phyloP scores from a whole-genome alignment of 2,888 invertebrate genomes.

The Caenorhabditis sp. region DNA sequence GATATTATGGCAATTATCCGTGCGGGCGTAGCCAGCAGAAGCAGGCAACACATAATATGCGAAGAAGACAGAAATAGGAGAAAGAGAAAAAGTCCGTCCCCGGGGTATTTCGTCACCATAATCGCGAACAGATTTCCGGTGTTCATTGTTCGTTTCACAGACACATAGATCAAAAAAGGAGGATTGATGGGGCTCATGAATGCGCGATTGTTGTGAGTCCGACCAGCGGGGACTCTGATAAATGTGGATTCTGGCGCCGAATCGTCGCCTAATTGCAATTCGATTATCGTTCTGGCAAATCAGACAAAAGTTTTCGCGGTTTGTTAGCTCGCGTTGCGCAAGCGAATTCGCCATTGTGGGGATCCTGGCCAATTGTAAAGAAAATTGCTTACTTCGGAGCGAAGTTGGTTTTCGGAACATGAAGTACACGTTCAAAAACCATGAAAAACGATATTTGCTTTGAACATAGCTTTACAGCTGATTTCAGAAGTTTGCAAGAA shows the following conservation, averaged over 20 bases:
- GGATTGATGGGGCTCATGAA: slow-evolving; percentile 44
- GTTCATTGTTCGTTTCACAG: slow-evolving; percentile 14
- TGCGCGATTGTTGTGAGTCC: slow-evolving; percentile 17
- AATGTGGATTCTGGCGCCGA: slow-evolving; percentile 20
- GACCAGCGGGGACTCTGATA: slow-evolving; percentile 2
- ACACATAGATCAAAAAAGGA: slow-evolving; percentile 19
- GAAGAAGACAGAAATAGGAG: not conserved
- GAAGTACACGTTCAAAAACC: no score
- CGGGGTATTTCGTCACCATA: not conserved
- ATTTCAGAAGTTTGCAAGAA: no score
- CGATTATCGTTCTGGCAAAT: slow-evolving; percentile 13
- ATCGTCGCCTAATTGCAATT: slow-evolving; percentile 36
- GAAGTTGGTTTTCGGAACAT: no score
- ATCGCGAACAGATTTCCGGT: slow-evolving; percentile 2
- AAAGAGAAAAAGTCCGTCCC: not conserved
- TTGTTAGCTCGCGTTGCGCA: no score
- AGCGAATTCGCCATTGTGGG: no score
- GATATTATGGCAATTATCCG: slow-evolving; percentile 45
- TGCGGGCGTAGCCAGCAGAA: not conserved
- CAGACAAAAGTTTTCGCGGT: no score
- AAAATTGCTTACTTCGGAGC: no score
- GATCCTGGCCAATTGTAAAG: no score
- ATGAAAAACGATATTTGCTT: no score
- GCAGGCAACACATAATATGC: not conserved
- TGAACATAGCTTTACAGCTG: no score